These are phyloP conservation scores for Diplodus puntazzo DNA, from an alignment of 2,797 vertebrate genomes.

Conservation along the genomic window DNA sequence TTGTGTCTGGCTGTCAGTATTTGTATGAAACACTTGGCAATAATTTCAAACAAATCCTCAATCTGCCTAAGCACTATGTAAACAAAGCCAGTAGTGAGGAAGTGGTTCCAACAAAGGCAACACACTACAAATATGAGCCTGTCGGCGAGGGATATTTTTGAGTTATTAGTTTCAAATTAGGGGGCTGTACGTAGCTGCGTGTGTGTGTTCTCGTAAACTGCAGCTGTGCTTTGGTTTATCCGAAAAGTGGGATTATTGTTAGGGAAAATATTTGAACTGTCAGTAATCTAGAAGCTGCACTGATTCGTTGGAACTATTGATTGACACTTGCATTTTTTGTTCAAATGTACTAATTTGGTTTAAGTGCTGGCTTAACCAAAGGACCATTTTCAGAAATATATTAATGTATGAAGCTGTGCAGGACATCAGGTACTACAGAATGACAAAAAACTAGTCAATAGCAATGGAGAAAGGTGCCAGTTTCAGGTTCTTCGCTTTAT, in stretches of 20 bases:
- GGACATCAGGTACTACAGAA: not conserved
- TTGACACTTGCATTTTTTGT: not conserved
- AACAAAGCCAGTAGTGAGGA: constrained; percentile 35
- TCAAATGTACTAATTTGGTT: not conserved
- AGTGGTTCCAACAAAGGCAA: constrained; percentile 13
- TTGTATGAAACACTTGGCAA: not conserved
- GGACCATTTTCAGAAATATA: not conserved
- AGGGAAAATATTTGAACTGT: not conserved
- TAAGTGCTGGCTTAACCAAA: not conserved
- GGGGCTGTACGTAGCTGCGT: not conserved
- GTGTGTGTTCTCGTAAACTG: constrained; percentile 24
- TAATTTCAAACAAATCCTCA: constrained; percentile 6
- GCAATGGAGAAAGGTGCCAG: not conserved
- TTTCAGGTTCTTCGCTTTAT: not conserved
- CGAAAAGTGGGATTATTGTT: constrained; percentile 3
- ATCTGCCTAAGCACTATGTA: constrained; percentile 14
- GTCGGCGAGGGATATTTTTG: not conserved
- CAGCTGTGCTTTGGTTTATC: constrained; percentile 16
- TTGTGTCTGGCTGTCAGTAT: not conserved
- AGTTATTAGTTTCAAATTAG: constrained; percentile 43
- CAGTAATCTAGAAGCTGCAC: not conserved
- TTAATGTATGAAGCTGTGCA: not conserved
- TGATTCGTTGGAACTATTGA: too few species aligned
- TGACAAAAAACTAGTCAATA: too few species aligned
- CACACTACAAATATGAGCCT: constrained; percentile 22